Evolutionary conservation across 37 sponge, comb jelly and placozoan species (phyloP).

Genomic region (Hexactinellida sp.): DNA sequence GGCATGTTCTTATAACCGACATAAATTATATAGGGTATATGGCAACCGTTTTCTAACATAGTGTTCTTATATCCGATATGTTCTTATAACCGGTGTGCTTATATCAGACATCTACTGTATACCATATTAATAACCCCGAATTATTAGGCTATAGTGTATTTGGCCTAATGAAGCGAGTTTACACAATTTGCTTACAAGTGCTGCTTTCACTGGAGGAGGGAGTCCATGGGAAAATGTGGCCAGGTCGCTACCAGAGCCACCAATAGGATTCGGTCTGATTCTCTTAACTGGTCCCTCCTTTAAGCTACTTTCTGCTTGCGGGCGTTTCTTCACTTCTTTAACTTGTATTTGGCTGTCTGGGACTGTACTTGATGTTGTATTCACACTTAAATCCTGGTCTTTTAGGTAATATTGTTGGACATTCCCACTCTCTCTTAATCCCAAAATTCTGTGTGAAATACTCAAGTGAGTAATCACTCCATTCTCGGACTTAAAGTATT

Average conservation of each 20-base stretch:
- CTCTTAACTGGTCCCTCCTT: background rate
- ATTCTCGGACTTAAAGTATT: slow-evolving; percentile 1
- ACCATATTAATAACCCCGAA: no score
- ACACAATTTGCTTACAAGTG: background rate
- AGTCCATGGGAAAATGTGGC: background rate
- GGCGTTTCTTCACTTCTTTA: background rate
- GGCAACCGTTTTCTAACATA: no score
- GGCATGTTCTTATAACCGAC: no score
- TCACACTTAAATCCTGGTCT: background rate
- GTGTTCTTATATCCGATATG: no score
- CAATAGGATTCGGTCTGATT: background rate
- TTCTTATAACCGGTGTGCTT: no score
- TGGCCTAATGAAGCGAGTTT: background rate
- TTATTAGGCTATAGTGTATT: background rate
- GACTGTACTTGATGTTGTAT: background rate
- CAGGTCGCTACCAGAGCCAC: background rate
- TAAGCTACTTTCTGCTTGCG: background rate
- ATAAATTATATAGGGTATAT: no score
- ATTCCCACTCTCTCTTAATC: background rate
- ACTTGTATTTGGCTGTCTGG: background rate
- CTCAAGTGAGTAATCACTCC: background rate
- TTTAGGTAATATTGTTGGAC: background rate
- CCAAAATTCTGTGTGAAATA: background rate
- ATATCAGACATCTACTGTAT: no score
- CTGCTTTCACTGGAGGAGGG: background rate